These are phyloP conservation scores for Hydriomena furcata DNA, from an alignment of 2,888 invertebrate species.

Conservation along the genomic window DNA sequence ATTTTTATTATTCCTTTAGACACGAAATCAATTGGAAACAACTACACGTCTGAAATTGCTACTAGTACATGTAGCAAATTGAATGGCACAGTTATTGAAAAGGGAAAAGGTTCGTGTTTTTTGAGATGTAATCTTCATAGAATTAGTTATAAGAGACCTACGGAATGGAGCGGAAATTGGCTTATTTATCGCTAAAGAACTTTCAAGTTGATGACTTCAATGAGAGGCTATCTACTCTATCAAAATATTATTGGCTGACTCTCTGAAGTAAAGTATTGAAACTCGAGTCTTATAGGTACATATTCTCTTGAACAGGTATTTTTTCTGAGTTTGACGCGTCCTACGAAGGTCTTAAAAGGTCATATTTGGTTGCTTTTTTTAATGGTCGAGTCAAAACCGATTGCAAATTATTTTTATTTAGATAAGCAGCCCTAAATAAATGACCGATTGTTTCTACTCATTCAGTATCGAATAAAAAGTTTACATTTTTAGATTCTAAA, in stretches of 20 bases:
- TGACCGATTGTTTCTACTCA: too few relatives aligned
- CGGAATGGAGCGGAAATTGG: slow-evolving; percentile 12
- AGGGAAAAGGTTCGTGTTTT: slow-evolving; percentile 33
- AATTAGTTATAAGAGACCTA: not conserved
- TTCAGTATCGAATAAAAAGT: too few relatives aligned
- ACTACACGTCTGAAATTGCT: slow-evolving; percentile 33
- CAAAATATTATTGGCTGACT: too few relatives aligned
- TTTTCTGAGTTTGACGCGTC: too few relatives aligned
- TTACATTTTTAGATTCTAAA: slow-evolving; percentile 17
- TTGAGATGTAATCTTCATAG: slow-evolving; percentile 11
- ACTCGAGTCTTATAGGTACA: too few relatives aligned
- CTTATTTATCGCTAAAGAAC: slow-evolving; percentile 12
- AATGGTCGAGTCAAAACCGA: too few relatives aligned
- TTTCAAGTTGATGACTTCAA: not conserved
- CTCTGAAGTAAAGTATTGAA: too few relatives aligned
- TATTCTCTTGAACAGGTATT: too few relatives aligned
- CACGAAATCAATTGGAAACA: slow-evolving; percentile 32
- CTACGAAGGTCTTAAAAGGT: too few relatives aligned
- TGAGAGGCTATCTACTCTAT: not conserved
- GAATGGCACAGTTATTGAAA: slow-evolving; percentile 30
- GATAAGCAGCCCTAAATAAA: too few relatives aligned
- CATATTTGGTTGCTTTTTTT: too few relatives aligned
- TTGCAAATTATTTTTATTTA: too few relatives aligned
- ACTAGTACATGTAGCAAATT: slow-evolving; percentile 30
- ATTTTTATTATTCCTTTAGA: slow-evolving; percentile 30